phyloP scores from a whole-genome alignment of 2,797 vertebrate species.

The Phalanger gymnotis region DNA sequence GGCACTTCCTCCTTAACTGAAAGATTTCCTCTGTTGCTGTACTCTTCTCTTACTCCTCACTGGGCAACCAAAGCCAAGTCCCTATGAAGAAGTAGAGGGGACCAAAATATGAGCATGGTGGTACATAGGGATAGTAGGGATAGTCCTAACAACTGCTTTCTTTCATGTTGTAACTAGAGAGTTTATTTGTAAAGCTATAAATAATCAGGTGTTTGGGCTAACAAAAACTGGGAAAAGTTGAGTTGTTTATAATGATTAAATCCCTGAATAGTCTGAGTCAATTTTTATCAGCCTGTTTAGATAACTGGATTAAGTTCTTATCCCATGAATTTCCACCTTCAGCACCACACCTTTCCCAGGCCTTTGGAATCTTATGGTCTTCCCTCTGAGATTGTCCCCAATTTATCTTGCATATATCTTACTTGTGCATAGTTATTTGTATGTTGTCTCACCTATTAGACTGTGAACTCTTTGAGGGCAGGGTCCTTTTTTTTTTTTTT shows the following conservation, averaged over 20 bases:
- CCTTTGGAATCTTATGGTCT: background rate
- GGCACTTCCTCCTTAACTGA: background rate
- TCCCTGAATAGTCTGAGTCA: background rate
- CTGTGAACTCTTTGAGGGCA: background rate
- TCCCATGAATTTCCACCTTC: background rate
- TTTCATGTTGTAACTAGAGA: background rate
- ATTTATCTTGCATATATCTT: background rate
- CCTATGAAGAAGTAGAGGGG: background rate
- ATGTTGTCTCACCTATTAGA: background rate
- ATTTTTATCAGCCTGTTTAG: background rate
- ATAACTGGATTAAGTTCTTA: background rate
- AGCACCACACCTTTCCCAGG: background rate
- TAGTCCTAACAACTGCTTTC: background rate
- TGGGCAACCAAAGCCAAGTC: background rate
- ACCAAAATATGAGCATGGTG: background rate
- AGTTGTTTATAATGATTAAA: background rate
- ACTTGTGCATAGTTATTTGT: background rate
- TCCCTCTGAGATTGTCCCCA: background rate
- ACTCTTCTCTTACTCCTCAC: background rate
- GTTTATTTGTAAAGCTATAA: constrained; percentile 1
- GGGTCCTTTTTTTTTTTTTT: background rate
- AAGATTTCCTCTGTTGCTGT: background rate
- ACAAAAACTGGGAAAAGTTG: background rate
- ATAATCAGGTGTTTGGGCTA: background rate
- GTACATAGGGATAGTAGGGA: background rate